phyloP scores from a whole-genome alignment of 1,140 invertebrate species.

The Bombyx mandarina region DNA sequence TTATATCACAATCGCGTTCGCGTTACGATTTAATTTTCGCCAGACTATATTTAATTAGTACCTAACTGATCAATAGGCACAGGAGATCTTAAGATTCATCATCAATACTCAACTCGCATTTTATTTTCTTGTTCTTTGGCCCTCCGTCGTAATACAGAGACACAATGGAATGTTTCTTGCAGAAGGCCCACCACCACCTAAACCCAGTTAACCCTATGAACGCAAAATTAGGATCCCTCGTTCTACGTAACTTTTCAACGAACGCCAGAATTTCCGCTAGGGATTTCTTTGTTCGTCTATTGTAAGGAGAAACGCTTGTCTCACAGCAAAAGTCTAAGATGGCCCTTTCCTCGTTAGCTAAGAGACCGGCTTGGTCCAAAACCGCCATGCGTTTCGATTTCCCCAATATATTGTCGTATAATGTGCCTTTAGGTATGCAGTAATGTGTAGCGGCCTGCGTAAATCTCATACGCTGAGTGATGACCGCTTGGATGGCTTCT shows the following conservation, averaged over 20 bases:
- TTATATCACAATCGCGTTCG: too few species aligned
- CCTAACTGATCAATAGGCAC: too few species aligned
- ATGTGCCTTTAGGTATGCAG: slow-evolving; percentile 83
- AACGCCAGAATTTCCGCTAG: slow-evolving; percentile 76
- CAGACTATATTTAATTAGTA: too few species aligned
- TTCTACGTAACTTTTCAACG: slow-evolving; percentile 75
- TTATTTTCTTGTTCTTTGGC: slow-evolving; percentile 32
- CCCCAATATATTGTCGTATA: slow-evolving; percentile 85
- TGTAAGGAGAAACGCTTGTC: slow-evolving; percentile 79
- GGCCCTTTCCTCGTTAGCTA: slow-evolving; percentile 74
- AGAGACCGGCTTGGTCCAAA: slow-evolving; percentile 77
- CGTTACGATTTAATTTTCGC: too few species aligned
- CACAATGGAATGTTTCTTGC: slow-evolving; percentile 83
- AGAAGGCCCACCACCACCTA: slow-evolving; percentile 87
- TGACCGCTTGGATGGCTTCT: slow-evolving; percentile 82
- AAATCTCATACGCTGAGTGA: slow-evolving; percentile 83
- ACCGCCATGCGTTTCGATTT: slow-evolving; percentile 84
- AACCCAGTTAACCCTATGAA: slow-evolving; percentile 80
- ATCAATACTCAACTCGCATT: slow-evolving; percentile 27
- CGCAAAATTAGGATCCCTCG: slow-evolving; percentile 75
- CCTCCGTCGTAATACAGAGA: slow-evolving; percentile 44
- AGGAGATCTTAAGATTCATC: slow-evolving; percentile 27
- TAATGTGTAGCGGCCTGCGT: slow-evolving; percentile 80
- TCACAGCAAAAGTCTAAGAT: slow-evolving; percentile 83
- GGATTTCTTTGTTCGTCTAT: slow-evolving; percentile 79